phyloP scores from a whole-genome alignment of 2,797 vertebrate genomes.

The Pangasius macronema region DNA sequence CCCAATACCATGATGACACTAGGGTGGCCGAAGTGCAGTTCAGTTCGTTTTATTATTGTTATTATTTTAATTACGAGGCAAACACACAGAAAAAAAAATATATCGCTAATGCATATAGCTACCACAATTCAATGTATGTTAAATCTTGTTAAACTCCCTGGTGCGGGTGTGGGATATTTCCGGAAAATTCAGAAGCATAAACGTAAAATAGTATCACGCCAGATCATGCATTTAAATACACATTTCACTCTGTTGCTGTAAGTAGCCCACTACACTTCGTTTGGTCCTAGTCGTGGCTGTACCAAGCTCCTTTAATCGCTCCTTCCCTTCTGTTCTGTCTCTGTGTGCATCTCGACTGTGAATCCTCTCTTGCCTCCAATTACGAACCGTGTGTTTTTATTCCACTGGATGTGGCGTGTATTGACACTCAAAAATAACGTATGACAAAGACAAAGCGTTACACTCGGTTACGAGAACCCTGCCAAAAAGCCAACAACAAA shows the following conservation, averaged over 20 bases:
- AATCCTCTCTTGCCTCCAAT: neutral
- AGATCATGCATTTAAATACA: constrained; percentile 26
- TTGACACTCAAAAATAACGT: neutral
- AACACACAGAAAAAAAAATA: too few species aligned
- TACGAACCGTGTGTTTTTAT: neutral
- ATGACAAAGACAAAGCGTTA: constrained; percentile 5
- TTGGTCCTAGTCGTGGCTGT: neutral
- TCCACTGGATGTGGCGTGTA: neutral
- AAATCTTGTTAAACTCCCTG: neutral
- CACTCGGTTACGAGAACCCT: constrained; percentile 4
- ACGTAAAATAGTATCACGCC: constrained; percentile 20
- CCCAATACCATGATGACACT: constrained; percentile 16
- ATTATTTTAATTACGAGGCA: neutral
- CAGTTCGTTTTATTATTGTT: neutral
- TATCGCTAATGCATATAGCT: neutral
- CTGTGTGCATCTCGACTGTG: constrained; percentile 26
- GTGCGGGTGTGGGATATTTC: constrained; percentile 10
- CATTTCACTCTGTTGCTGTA: constrained; percentile 16
- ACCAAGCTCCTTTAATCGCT: constrained; percentile 18
- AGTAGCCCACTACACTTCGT: neutral
- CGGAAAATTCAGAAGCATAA: constrained; percentile 20
- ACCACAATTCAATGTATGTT: neutral
- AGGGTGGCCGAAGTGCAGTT: neutral
- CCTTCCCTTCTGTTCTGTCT: constrained; percentile 18
- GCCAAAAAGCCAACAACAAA: constrained; percentile 57